Evolutionary conservation across 2,797 vertebrate species (phyloP).

Genomic region (Pseudochaenichthys georgianus): DNA sequence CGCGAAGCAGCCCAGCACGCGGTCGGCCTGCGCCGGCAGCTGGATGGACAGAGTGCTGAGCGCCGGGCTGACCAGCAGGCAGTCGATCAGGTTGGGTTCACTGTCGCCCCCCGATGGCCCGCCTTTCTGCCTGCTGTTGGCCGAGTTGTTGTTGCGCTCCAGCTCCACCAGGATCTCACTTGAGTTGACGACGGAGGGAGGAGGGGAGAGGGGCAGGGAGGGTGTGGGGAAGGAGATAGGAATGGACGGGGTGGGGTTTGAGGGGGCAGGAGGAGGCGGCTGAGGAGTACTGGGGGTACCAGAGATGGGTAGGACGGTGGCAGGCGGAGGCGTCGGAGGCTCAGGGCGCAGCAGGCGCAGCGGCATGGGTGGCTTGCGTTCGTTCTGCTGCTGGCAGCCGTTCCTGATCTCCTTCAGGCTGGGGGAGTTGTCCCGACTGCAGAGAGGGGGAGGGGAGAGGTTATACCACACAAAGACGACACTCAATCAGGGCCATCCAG

Average conservation of each 20-base stretch:
- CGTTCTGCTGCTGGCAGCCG: conserved; percentile 96
- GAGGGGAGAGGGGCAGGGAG: conserved; percentile 76
- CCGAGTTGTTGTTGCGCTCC: conserved; percentile 94
- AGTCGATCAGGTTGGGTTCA: conserved; percentile 98
- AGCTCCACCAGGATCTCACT: conserved; percentile 97
- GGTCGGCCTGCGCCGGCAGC: conserved; percentile 95
- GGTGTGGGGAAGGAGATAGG: conserved; percentile 61
- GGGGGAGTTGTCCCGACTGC: conserved; percentile 96
- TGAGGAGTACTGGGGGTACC: conserved; percentile 49
- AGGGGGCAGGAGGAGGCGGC: conserved; percentile 17
- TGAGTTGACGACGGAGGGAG: conserved; percentile 91
- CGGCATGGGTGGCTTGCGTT: conserved; percentile 95
- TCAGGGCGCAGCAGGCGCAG: conserved; percentile 94
- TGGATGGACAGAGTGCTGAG: conserved; percentile 97
- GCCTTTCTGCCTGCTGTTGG: conserved; percentile 90
- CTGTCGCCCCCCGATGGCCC: conserved; percentile 89
- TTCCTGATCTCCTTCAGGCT: conserved; percentile 99
- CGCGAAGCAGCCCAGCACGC: conserved; percentile 97
- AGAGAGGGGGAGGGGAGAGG: background rate
- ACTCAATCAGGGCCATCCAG: background rate
- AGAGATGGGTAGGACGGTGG: conserved; percentile 61
- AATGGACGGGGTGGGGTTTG: conserved; percentile 42
- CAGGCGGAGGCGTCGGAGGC: conserved; percentile 75
- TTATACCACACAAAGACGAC: background rate
- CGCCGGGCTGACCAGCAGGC: conserved; percentile 96